These are phyloP conservation scores for Alloscopus bannaensis DNA, from an alignment of 2,888 invertebrate species.

Conservation along the genomic window DNA sequence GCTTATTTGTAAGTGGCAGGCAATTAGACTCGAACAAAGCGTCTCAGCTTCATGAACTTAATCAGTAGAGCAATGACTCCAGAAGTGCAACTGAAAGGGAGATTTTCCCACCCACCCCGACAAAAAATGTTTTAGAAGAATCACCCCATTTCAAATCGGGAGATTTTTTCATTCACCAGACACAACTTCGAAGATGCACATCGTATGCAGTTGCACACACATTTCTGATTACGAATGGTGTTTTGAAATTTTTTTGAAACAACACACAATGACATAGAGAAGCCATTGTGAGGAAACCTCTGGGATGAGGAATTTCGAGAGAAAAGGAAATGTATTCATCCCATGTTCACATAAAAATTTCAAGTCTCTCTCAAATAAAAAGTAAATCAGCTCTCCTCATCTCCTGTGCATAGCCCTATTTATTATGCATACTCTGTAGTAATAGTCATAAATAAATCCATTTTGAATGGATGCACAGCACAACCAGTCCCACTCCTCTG, in stretches of 20 bases:
- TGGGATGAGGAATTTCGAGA: background rate
- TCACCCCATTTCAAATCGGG: conserved; percentile 14
- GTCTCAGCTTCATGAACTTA: no score
- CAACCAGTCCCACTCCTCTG: conserved; percentile 55
- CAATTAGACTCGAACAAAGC: no score
- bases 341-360: background rate
- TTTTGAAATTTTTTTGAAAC: background rate
- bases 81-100: background rate
- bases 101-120: conserved; percentile 15
- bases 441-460: conserved; percentile 57
- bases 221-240: conserved; percentile 5
- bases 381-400: conserved; percentile 3
- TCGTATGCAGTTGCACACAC: conserved; percentile 18
- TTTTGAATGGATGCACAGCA: conserved; percentile 56
- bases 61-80: conserved; percentile 28
- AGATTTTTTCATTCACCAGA: conserved; percentile 19
- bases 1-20: no score
- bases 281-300: background rate
- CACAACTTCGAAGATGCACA: conserved; percentile 16
- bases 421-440: conserved; percentile 46
- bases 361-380: conserved; percentile 2
- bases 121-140: background rate
- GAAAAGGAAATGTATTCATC: background rate
- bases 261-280: background rate
- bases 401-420: conserved; percentile 16